Evolutionary conservation across 2,797 vertebrate species (phyloP).

Genomic region (Paguma larvata): DNA sequence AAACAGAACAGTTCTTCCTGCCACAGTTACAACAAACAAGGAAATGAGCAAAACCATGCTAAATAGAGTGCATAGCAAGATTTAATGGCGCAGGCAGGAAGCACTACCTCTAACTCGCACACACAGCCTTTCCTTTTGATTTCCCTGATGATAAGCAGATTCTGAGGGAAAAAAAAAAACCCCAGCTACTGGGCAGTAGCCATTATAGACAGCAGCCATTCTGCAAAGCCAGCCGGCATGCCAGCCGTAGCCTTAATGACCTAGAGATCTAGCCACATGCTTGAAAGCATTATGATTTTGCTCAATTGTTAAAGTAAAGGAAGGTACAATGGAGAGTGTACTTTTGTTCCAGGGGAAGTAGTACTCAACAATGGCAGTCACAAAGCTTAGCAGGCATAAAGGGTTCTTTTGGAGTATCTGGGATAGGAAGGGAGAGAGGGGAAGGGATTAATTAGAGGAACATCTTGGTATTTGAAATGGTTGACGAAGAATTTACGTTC

Average conservation of each 20-base stretch:
- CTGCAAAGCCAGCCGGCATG: constrained; percentile 93
- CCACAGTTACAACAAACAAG: constrained; percentile 95
- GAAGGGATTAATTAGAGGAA: constrained; percentile 75
- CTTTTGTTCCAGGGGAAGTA: constrained; percentile 84
- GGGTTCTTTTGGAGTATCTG: constrained; percentile 71
- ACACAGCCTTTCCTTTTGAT: constrained; percentile 95
- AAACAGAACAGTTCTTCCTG: constrained; percentile 94
- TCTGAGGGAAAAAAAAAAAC: constrained; percentile 84
- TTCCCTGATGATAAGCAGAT: constrained; percentile 93
- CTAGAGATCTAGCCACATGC: constrained; percentile 91
- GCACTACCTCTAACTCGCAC: constrained; percentile 94
- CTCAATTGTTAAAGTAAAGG: constrained; percentile 80
- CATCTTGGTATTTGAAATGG: constrained; percentile 87
- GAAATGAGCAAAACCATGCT: constrained; percentile 95
- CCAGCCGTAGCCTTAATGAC: constrained; percentile 94
- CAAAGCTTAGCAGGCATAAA: constrained; percentile 72
- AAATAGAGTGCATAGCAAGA: constrained; percentile 95
- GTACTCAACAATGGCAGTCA: constrained; percentile 85
- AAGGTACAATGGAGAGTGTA: constrained; percentile 79
- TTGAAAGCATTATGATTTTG: constrained; percentile 74
- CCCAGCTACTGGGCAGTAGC: constrained; percentile 89
- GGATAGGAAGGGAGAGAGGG: constrained; percentile 71
- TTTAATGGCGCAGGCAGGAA: constrained; percentile 92
- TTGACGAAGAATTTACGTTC: constrained; percentile 85
- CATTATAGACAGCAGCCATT: constrained; percentile 92